A percentile compares a stretch with the other conserved stretches of the same genome.
Conservation (phyloP, 2,888 invertebrate species). For the Notodonta ziczac region DNA sequence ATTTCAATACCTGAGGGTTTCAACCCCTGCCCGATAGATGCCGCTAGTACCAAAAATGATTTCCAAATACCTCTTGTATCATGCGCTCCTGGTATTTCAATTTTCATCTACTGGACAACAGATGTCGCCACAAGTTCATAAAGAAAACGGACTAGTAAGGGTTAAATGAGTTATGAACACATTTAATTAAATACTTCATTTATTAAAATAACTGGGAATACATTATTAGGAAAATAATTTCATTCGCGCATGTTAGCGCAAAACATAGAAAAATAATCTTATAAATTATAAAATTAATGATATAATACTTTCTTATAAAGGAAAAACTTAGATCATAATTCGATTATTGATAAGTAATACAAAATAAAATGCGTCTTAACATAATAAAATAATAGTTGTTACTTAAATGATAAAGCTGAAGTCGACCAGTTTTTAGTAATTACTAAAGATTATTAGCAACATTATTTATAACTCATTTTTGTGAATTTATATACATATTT, state of each 20-base stretch:
- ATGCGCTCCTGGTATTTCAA: no score
- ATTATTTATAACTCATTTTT: no score
- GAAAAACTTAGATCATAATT: slow-evolving; percentile 22
- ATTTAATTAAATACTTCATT: slow-evolving; percentile 23
- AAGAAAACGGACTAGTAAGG: neutral
- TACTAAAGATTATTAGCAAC: slow-evolving; percentile 1
- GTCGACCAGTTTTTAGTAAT: slow-evolving; percentile 40
- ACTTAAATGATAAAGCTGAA: slow-evolving; percentile 4
- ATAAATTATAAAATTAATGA: slow-evolving; percentile 12
- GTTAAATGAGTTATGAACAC: no score
- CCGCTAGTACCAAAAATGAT: no score
- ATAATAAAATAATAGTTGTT: slow-evolving; percentile 13
- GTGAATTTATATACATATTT: no score
- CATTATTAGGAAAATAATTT: slow-evolving; percentile 23
- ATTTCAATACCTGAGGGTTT: no score
- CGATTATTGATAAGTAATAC: slow-evolving; percentile 23
- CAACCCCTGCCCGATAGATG: no score
- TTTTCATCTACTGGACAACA: no score
- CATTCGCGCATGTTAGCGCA: slow-evolving; percentile 8
- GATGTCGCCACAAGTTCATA: no score
- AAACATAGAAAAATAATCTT: slow-evolving; percentile 9
- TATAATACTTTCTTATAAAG: slow-evolving; percentile 24
- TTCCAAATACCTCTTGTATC: no score
- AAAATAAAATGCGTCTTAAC: slow-evolving; percentile 26
- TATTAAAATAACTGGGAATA: slow-evolving; percentile 22